A percentile compares a stretch with the other conserved stretches of the same genome.
Conservation (phyloP, 2,888 invertebrate species). For the Isotomurus palustris region DNA sequence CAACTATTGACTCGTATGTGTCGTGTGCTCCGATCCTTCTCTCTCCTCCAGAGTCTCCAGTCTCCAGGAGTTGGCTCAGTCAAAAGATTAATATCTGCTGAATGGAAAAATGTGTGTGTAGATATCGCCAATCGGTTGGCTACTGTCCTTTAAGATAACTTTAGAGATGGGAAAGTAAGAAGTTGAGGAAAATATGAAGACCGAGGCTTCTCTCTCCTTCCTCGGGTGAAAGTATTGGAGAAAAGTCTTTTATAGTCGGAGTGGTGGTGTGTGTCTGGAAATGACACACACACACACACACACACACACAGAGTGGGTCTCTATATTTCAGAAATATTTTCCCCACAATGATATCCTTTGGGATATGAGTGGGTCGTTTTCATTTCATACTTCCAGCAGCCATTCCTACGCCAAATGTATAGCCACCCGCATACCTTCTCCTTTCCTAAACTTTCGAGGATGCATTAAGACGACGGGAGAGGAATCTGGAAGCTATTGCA, state of each 20-base stretch:
- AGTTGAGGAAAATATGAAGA: neutral
- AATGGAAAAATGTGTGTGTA: neutral
- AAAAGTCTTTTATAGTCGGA: no score
- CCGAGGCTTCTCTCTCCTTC: neutral
- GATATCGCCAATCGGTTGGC: no score
- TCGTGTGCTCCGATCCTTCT: neutral
- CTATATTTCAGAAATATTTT: conserved; percentile 6
- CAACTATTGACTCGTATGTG: neutral
- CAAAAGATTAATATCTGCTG: conserved; percentile 4
- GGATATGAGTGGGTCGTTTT: conserved; percentile 1
- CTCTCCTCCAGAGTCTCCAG: neutral
- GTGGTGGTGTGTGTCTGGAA: no score
- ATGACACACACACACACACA: no score
- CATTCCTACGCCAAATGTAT: neutral
- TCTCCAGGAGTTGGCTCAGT: conserved; percentile 1
- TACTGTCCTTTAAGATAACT: no score
- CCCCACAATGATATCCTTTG: conserved; percentile 1
- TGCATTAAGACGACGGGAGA: no score
- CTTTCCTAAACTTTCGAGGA: no score
- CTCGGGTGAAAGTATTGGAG: neutral
- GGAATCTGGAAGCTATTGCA: no score
- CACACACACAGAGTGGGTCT: no score
- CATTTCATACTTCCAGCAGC: neutral
- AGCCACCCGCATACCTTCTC: no score
- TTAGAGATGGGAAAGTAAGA: no score